A percentile compares a stretch with the other conserved stretches of the same genome.
phyloP scores from a whole-genome alignment of 2,888 invertebrate genomes.

The Phragmatobia fuliginosa region DNA sequence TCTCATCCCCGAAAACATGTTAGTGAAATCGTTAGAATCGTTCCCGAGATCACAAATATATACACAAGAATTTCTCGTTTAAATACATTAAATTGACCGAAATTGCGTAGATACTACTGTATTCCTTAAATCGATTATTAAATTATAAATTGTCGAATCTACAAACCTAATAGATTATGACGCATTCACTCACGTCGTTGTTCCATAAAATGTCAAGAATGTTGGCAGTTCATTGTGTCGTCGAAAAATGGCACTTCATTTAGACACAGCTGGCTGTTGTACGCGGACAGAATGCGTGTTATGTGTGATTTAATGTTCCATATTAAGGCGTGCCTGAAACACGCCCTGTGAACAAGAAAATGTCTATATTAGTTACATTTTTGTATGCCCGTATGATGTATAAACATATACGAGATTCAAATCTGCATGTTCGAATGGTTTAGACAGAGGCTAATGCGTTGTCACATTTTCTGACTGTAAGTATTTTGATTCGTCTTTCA shows the following conservation, averaged over 20 bases:
- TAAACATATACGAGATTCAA: background rate
- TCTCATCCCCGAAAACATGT: no score
- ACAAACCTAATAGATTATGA: no score
- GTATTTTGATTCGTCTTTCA: background rate
- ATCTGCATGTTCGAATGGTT: background rate
- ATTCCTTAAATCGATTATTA: no score
- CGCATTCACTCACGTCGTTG: conserved; percentile 12
- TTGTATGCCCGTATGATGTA: background rate
- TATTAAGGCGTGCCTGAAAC: background rate
- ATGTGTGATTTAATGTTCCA: conserved; percentile 8
- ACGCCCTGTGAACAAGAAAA: conserved; percentile 1
- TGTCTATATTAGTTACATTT: background rate
- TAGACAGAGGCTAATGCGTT: background rate
- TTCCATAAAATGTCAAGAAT: conserved; percentile 22
- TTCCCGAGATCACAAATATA: no score
- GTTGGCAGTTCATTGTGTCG: conserved; percentile 32
- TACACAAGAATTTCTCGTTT: no score
- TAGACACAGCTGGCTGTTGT: conserved; percentile 11
- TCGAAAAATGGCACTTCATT: conserved; percentile 19
- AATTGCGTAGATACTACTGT: no score
- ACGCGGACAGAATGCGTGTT: conserved; percentile 2
- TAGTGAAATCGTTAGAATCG: no score
- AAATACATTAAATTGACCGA: no score
- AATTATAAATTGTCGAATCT: no score
- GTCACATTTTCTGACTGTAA: background rate